Evolutionary conservation across 2,113 vertebrate species (phyloP).

Genomic region (Brachionichthys hirsutus): DNA sequence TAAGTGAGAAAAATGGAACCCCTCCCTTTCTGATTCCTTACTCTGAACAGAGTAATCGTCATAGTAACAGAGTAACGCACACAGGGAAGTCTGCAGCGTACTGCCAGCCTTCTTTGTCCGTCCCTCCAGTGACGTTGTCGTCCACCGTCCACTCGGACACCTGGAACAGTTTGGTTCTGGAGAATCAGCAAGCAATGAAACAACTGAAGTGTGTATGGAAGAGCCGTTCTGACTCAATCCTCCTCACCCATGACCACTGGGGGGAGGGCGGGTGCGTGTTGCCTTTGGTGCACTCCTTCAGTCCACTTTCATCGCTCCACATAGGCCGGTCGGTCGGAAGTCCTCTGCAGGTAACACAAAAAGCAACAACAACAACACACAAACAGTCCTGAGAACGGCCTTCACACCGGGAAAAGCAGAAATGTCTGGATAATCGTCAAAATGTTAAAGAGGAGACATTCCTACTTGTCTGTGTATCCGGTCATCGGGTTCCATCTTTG

Average conservation of each 20-base stretch:
- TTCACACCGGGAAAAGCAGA: neutral
- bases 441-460: neutral
- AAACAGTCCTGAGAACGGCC: no score
- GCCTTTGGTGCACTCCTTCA: slow-evolving; percentile 90
- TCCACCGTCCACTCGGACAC: slow-evolving; percentile 92
- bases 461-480: slow-evolving; percentile 92
- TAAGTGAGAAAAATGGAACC: neutral
- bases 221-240: neutral
- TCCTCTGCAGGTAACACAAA: slow-evolving; percentile 77
- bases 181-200: neutral
- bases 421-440: neutral
- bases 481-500: slow-evolving; percentile 97
- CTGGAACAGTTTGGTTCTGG: slow-evolving; percentile 62
- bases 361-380: neutral
- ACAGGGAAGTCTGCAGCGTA: slow-evolving; percentile 94
- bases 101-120: slow-evolving; percentile 96
- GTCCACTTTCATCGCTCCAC: slow-evolving; percentile 92
- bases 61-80: slow-evolving; percentile 73
- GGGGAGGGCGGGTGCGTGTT: slow-evolving; percentile 88
- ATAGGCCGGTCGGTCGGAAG: slow-evolving; percentile 94
- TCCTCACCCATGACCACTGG: slow-evolving; percentile 92
- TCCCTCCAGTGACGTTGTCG: slow-evolving; percentile 82
- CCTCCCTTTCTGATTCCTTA: neutral
- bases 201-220: neutral
- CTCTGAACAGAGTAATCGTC: no score